phyloP scores from a whole-genome alignment of 2,797 vertebrate species.

The Melopsittacus undulatus region DNA sequence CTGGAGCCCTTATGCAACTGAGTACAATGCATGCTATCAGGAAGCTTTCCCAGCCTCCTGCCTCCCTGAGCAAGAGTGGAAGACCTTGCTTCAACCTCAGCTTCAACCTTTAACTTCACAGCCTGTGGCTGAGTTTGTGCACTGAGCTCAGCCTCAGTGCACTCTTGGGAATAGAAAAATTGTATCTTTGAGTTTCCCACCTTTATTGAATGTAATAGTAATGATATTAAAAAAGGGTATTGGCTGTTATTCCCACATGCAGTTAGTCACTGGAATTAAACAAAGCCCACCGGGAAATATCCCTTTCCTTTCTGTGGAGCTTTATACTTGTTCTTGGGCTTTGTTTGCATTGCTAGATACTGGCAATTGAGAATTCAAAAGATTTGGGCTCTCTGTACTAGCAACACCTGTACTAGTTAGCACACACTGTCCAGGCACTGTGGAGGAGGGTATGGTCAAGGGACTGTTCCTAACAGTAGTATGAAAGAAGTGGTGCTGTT shows the following conservation, averaged over 20 bases:
- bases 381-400: neutral
- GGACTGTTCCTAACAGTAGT: neutral
- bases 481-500: neutral
- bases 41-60: neutral
- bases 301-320: neutral
- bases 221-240: neutral
- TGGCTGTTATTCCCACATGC: neutral
- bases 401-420: neutral
- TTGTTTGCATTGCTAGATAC: neutral
- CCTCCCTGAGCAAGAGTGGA: neutral
- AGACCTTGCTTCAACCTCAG: neutral
- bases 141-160: neutral
- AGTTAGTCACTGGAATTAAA: neutral
- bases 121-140: rapidly evolving
- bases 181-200: neutral
- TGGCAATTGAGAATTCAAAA: neutral
- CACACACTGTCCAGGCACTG: neutral
- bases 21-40: no score
- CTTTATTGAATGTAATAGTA: neutral
- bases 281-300: neutral
- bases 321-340: neutral
- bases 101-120: neutral
- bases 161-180: neutral
- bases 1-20: neutral
- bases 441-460: neutral